Evolutionary conservation across 2,113 vertebrate species (phyloP).

Genomic region (Lonchura striata): DNA sequence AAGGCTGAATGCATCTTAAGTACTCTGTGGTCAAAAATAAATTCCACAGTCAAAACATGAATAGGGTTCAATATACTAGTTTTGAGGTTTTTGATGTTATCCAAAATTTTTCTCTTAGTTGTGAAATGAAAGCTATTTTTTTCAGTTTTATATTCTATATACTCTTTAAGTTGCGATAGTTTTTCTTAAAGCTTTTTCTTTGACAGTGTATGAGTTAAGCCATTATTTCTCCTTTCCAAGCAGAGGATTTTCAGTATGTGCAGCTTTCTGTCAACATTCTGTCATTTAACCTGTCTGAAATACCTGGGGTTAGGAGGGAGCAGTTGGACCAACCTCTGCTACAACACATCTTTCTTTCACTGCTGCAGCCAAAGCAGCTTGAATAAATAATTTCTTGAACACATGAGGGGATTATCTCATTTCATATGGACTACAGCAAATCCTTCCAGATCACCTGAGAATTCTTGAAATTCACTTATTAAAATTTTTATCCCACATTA

Average conservation of each 20-base stretch:
- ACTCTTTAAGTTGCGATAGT: not conserved
- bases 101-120: not conserved
- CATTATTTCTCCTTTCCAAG: not conserved
- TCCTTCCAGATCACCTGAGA: not conserved
- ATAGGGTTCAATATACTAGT: not conserved
- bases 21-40: not conserved
- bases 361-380: not conserved
- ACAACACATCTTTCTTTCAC: not conserved
- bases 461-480: not conserved
- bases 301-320: not conserved
- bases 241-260: not conserved
- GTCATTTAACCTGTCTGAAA: not conserved
- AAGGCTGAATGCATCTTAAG: not conserved
- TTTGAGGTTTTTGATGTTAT: not conserved
- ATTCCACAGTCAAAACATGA: not conserved
- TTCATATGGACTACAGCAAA: not conserved
- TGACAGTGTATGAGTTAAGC: not conserved
- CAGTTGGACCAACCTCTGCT: not conserved
- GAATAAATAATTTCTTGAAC: not conserved
- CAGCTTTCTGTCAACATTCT: not conserved
- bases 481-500: not conserved
- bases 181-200: not conserved
- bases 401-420: not conserved
- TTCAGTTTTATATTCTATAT: not conserved
- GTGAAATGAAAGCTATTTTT: not conserved